Base-by-base conservation (phyloP, 2,797 vertebrate genomes). In the Monodelphis domestica region DNA sequence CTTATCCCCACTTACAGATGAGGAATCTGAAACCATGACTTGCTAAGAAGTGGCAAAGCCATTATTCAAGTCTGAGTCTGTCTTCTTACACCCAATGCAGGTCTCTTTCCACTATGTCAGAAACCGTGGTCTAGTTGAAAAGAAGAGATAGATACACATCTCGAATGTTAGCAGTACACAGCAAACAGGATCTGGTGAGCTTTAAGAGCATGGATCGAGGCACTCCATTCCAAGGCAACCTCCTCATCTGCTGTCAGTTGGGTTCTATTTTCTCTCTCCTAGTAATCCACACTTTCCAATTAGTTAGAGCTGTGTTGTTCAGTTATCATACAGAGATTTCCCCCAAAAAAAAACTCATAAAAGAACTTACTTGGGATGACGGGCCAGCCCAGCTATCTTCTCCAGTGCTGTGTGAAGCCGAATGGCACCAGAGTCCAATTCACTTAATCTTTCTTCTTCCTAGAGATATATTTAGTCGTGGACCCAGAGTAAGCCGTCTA, bases 331-430 rank as follows among this genome's bases (percentile, higher is more conserved):
- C 56, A 94, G 12, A 88, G 28, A 78, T 89, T 91, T 90, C n/a
- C 70, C 70, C 70, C 26, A 14, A 89, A 95, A 97, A 95, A 91
- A 89, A n/a, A 94, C 10, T 95, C 93, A 15, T 97, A 50, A 84
- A 84, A 50, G 17, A 45, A 98, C 97, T 98, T 94, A 98, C 97
- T 95, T 97, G 70, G 10, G 91, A 90, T 96, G 94, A 57, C 93
- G 88, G 97, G 29, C 57, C 93, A 92, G 96, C 14, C 9, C 38
- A 9, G 87, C 59, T 96, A 93, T 96, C 93, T 96, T 84, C 96
- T 95, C 94, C 91, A 51, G 78, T 91, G n/a, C 53, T 12, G 29
- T 21, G 33, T 33, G 54, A 57, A 94, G 89, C 53, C 4, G 78
- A 89, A 78, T 94, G 93, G 54, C 90, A 97, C 94, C 90, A 88